These are phyloP conservation scores for Delphinus delphis DNA, from an alignment of 2,113 vertebrate species.

Conservation along the genomic window DNA sequence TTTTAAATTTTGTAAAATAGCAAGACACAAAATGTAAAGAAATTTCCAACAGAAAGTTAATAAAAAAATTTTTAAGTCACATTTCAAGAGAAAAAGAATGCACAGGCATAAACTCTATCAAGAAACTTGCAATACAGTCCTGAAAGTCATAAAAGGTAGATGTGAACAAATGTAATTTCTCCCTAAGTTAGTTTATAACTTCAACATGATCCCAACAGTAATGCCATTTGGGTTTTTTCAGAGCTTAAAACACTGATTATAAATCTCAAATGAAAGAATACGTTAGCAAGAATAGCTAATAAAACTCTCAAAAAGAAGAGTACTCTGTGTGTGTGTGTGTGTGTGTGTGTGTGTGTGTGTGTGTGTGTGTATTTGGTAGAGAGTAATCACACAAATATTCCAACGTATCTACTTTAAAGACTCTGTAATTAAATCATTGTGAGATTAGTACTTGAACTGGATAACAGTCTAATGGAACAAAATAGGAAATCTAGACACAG, in stretches of 20 bases:
- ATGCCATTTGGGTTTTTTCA: background rate
- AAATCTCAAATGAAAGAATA: background rate
- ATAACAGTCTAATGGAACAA: background rate
- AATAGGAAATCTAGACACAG: background rate
- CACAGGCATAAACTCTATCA: background rate
- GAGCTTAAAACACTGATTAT: background rate
- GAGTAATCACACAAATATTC: background rate
- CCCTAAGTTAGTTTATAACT: background rate
- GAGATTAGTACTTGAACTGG: background rate
- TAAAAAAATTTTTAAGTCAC: background rate
- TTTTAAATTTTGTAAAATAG: background rate
- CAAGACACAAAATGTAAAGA: background rate
- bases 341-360: too few relatives aligned
- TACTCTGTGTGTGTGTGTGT: too few relatives aligned
- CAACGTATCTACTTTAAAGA: background rate
- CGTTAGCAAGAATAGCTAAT: background rate
- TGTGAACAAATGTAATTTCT: background rate
- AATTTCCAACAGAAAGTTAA: background rate
- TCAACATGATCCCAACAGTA: background rate
- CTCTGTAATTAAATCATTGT: background rate
- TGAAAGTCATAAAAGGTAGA: background rate
- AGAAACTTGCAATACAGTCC: background rate
- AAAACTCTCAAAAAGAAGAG: background rate
- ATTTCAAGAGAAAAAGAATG: background rate
- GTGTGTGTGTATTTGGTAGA: background rate